A percentile compares a stretch with the other conserved stretches of the same genome.
phyloP scores from a whole-genome alignment of 2,113 vertebrate species.

The Puffinus mauretanicus region DNA sequence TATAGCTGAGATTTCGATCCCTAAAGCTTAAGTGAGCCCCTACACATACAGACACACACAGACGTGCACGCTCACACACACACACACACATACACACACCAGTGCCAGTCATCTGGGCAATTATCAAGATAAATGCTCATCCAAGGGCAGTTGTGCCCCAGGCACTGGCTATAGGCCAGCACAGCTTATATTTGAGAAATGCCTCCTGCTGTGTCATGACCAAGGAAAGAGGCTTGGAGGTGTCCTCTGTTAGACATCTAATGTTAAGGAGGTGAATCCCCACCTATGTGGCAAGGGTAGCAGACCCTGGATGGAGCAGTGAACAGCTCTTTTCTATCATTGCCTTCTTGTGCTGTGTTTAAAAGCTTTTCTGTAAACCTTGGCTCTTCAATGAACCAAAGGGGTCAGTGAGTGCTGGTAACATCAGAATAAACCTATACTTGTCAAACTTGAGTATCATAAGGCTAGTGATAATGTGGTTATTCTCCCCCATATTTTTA shows the following conservation, averaged over 20 bases:
- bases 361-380: not conserved
- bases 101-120: not conserved
- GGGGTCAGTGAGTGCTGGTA: not conserved
- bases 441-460: not conserved
- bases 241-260: not conserved
- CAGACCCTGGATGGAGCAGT: not conserved
- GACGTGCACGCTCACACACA: no score
- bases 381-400: not conserved
- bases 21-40: not conserved
- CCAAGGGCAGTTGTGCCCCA: not conserved
- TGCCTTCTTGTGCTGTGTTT: not conserved
- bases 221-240: not conserved
- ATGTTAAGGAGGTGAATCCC: not conserved
- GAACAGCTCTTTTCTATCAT: not conserved
- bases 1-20: not conserved
- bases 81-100: rapidly evolving
- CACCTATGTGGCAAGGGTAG: not conserved
- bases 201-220: not conserved
- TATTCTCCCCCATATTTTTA: not conserved
- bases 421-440: not conserved
- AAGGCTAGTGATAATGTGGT: not conserved
- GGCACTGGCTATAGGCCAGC: not conserved
- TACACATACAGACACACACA: no score
- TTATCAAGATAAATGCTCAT: not conserved
- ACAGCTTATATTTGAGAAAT: not conserved